A percentile compares a stretch with the other conserved stretches of the same genome.
phyloP scores from a whole-genome alignment of 2,113 vertebrate species.

The Ictalurus furcatus region DNA sequence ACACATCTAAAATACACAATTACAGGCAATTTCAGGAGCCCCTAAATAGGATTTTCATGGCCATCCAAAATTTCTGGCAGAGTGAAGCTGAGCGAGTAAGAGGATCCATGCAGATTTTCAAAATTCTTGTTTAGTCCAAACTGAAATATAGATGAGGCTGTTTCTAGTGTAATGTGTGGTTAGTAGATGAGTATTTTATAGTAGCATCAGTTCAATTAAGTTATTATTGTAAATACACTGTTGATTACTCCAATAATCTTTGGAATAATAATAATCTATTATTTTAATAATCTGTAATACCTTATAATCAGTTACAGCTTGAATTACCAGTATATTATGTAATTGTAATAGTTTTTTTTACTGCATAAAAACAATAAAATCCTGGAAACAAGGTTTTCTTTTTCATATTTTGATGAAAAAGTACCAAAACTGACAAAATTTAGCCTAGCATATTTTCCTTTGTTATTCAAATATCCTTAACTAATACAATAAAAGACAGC shows the following conservation, averaged over 20 bases:
- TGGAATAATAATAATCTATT: neutral
- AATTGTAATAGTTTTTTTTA: neutral
- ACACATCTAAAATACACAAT: constrained; percentile 47
- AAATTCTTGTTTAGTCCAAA: neutral
- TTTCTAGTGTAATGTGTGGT: neutral
- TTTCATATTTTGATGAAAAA: too few relatives aligned
- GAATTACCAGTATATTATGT: neutral
- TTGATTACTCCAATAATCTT: neutral
- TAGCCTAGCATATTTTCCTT: too few relatives aligned
- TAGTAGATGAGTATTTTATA: neutral
- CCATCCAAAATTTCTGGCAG: constrained; percentile 37
- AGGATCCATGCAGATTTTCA: constrained; percentile 7
- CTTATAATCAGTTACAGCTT: neutral
- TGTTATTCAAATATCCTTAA: too few relatives aligned
- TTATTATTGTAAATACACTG: neutral
- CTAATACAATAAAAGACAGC: too few relatives aligned
- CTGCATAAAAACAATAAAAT: too few relatives aligned
- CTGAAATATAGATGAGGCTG: neutral
- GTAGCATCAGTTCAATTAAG: neutral
- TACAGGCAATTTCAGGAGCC: constrained; percentile 49
- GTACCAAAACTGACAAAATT: too few relatives aligned
- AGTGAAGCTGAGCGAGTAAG: neutral
- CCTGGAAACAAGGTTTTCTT: too few relatives aligned
- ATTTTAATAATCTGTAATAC: neutral
- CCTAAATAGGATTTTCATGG: constrained; percentile 54